Percentiles rank a stretch among this genome's conserved stretches.
Conservation (phyloP, 2,113 vertebrate genomes). For the Petroica traversi region DNA sequence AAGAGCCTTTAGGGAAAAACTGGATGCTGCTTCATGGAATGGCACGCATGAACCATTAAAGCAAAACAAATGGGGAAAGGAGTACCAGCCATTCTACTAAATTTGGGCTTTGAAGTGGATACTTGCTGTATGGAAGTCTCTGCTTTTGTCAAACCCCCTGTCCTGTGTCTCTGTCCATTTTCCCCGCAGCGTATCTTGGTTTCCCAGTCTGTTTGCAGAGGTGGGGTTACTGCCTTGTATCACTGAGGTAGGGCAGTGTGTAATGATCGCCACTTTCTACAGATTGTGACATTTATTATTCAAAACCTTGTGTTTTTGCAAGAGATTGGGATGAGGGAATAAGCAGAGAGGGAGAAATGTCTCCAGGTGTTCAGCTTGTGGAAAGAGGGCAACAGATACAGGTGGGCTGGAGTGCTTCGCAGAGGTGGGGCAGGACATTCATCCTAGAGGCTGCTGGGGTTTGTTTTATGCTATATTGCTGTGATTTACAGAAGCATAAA, state of each 20-base stretch:
- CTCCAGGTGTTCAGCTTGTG: not conserved
- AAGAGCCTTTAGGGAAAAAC: not conserved
- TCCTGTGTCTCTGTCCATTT: fast-evolving
- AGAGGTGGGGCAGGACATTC: not conserved
- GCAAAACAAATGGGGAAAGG: not conserved
- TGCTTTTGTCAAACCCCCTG: not conserved
- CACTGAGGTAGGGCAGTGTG: not conserved
- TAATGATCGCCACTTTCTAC: not conserved
- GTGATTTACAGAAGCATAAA: not conserved
- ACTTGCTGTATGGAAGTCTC: not conserved
- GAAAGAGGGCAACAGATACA: fast-evolving
- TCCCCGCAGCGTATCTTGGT: fast-evolving
- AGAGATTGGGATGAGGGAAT: not conserved
- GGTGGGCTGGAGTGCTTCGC: not conserved
- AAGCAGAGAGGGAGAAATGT: not conserved
- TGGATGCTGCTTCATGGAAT: not conserved
- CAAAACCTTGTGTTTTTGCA: fast-evolving
- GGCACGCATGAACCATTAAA: not conserved
- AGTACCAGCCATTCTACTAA: not conserved
- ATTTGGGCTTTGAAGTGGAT: not conserved
- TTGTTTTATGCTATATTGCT: not conserved
- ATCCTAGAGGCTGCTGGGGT: not conserved
- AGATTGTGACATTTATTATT: not conserved
- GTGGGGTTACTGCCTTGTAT: fast-evolving
- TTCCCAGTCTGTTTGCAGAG: not conserved